Percentiles rank a stretch among this genome's conserved stretches.
These are phyloP conservation scores for Podarcis cretensis DNA, from an alignment of 2,113 vertebrate genomes.

Conservation along the genomic window DNA sequence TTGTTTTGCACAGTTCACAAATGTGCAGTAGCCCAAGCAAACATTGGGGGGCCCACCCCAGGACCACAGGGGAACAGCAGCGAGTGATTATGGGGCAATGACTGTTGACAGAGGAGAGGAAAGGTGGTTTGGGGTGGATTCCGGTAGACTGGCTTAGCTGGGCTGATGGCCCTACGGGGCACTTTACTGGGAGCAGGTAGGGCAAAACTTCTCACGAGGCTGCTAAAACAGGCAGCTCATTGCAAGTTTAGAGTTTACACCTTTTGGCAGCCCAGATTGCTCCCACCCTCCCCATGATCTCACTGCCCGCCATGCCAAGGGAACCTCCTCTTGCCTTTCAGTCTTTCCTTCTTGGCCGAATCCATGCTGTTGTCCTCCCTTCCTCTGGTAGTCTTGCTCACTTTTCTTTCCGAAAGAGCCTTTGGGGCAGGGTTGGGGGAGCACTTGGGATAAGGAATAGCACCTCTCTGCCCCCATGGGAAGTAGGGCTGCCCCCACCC, in stretches of 20 bases:
- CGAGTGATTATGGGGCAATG: too few species aligned
- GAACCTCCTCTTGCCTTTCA: not conserved
- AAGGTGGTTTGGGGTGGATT: not conserved
- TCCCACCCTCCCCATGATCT: not conserved
- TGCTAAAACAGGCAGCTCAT: not conserved
- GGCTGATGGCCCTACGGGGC: not conserved
- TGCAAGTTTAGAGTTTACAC: not conserved
- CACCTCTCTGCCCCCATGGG: accelerated
- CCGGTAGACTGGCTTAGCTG: not conserved
- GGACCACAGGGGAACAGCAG: not conserved
- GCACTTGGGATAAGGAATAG: not conserved
- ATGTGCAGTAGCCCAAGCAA: not conserved
- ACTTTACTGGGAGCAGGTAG: not conserved
- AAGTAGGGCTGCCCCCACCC: not conserved
- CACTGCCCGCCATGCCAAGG: too few species aligned
- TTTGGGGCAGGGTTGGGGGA: not conserved
- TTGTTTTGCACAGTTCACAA: not conserved
- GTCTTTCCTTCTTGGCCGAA: not conserved
- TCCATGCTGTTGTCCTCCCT: not conserved
- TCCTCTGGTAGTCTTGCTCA: not conserved
- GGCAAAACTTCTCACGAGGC: too few species aligned
- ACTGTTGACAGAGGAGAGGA: too few species aligned
- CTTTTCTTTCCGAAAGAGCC: not conserved
- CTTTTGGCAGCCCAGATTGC: too few species aligned
- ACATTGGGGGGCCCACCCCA: not conserved